phyloP scores from a whole-genome alignment of 2,113 vertebrate species.

The Numenius arquata region DNA sequence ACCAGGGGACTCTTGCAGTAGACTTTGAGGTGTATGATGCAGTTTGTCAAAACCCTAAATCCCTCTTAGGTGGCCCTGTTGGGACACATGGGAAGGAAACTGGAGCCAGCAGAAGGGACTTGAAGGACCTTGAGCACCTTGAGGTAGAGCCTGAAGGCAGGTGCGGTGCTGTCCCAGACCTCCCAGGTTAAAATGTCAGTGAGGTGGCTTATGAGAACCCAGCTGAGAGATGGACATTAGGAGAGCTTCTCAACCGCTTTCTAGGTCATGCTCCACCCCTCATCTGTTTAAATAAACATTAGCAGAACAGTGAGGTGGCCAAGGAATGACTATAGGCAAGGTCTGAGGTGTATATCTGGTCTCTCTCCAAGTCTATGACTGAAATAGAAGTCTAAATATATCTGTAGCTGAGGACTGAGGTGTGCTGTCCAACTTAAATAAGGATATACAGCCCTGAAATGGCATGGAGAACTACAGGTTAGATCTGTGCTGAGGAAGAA shows the following conservation, averaged over 20 bases:
- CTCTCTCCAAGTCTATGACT: conserved; percentile 4
- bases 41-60: neutral
- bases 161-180: neutral
- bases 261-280: neutral
- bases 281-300: neutral
- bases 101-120: neutral
- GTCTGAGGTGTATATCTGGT: conserved; percentile 13
- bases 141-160: neutral
- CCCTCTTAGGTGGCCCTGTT: neutral
- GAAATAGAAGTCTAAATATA: neutral
- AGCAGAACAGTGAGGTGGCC: neutral
- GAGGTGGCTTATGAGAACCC: neutral
- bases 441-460: neutral
- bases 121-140: neutral
- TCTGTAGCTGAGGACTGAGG: neutral
- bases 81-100: neutral
- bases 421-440: conserved; percentile 2
- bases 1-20: neutral
- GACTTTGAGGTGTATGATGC: neutral
- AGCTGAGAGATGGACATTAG: neutral
- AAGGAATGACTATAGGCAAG: conserved; percentile 1
- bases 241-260: neutral
- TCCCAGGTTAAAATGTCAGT: neutral
- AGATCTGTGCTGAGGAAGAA: neutral
- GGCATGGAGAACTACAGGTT: neutral